phyloP scores from a whole-genome alignment of 2,888 invertebrate genomes.

The Pollenia angustigena region DNA sequence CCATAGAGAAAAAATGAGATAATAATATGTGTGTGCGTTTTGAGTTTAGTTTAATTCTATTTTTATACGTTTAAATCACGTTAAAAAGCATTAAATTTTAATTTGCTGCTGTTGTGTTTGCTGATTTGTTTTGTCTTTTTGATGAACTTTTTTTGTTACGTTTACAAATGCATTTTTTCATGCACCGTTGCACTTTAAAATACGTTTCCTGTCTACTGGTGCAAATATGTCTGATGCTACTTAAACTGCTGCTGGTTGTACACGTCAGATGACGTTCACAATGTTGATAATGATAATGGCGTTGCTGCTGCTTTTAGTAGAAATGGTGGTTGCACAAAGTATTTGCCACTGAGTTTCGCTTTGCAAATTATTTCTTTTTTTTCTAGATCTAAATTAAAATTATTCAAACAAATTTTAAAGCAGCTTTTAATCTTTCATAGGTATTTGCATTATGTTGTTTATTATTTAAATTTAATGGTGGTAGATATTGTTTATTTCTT shows the following conservation, averaged over 20 bases:
- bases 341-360: slow-evolving; percentile 51
- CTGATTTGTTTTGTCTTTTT: slow-evolving; percentile 43
- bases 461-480: slow-evolving; percentile 21
- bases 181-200: slow-evolving; percentile 72
- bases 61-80: slow-evolving; percentile 45
- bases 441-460: background rate
- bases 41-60: slow-evolving; percentile 21
- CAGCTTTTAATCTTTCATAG: slow-evolving; percentile 24
- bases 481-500: slow-evolving; percentile 44
- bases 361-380: slow-evolving; percentile 42
- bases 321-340: slow-evolving; percentile 65
- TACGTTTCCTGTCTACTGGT: slow-evolving; percentile 72
- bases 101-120: slow-evolving; percentile 28
- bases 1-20: slow-evolving; percentile 30
- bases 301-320: slow-evolving; percentile 60
- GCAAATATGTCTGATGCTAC: slow-evolving; percentile 71
- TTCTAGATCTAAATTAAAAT: slow-evolving; percentile 49
- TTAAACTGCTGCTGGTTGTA: slow-evolving; percentile 72
- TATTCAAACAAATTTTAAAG: slow-evolving; percentile 20
- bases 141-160: slow-evolving; percentile 29
- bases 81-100: slow-evolving; percentile 58
- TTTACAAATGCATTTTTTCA: slow-evolving; percentile 69
- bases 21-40: slow-evolving; percentile 10
- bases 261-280: slow-evolving; percentile 67
- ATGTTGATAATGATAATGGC: slow-evolving; percentile 44